phyloP scores from a whole-genome alignment of 2,888 invertebrate genomes.

The Argyra leucocephala region DNA sequence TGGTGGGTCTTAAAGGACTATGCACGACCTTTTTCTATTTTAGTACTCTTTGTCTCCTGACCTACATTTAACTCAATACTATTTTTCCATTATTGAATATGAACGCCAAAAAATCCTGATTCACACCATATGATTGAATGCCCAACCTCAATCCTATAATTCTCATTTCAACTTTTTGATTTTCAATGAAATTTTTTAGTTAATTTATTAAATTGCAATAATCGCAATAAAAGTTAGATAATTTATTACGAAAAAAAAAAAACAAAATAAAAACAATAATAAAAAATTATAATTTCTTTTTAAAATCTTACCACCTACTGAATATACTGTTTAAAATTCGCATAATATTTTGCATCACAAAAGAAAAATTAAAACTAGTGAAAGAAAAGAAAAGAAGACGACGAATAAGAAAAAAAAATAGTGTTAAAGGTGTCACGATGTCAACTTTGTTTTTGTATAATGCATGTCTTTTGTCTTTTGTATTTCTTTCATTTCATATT shows the following conservation, averaged over 20 bases:
- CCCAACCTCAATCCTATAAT: too few species aligned
- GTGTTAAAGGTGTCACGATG: background rate
- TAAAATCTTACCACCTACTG: background rate
- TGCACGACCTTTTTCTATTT: too few species aligned
- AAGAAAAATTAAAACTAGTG: background rate
- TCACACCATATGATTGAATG: too few species aligned
- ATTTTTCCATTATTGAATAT: too few species aligned
- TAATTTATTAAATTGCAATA: background rate
- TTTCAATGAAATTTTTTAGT: too few species aligned
- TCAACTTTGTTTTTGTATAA: background rate
- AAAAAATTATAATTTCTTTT: too few species aligned
- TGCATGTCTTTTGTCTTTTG: background rate
- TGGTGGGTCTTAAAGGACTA: too few species aligned
- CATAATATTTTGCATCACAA: background rate
- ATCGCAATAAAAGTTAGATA: background rate
- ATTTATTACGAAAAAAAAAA: background rate
- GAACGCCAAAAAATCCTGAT: too few species aligned
- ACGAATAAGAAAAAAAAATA: background rate
- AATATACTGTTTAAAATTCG: background rate
- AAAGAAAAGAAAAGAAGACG: background rate
- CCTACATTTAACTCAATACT: too few species aligned
- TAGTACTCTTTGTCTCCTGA: too few species aligned
- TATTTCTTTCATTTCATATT: background rate
- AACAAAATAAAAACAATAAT: background rate
- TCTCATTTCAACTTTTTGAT: too few species aligned